Evolutionary conservation across 2,113 vertebrate genomes (phyloP), one percentile per base, ranked within the genome.

Genomic region (Hippocampus guttulatus): DNA sequence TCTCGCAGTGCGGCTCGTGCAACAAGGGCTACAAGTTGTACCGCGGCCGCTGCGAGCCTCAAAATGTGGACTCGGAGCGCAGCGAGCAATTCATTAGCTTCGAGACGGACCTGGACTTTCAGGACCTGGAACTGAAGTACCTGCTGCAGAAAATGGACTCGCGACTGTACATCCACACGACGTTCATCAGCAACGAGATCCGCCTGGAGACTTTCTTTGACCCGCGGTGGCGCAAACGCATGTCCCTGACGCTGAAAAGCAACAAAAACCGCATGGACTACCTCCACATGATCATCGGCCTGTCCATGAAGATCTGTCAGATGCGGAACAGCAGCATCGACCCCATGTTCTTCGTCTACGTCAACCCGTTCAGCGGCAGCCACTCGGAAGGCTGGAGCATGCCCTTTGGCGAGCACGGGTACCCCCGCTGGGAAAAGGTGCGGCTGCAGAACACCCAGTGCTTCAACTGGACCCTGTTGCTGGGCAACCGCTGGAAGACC

Each of bases 11-110:
- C 0, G 97, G 97, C 85, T 98, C 97, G 8, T 99, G 97, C 91
- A 99, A 99, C 95, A 98, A 98, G 91, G 97, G 97, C 90, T 99
- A 96, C 83, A 98, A 98, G 93, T 90, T 98, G 84, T 98, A 98
- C 80, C 93, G 96, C 0, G 97, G 97, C 21, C 97, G 96, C 81
- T 99, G 97, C 0, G 96, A 99, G 81, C 96, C 97, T 6, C 97
- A 98, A 92, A 99, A 99, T 1, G 97, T 99, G 88, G 97, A 99
- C 91, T 99, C 97, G 0, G 97, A 99, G 88, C 93, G 97, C 30
- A 99, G 97, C 0, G 97, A 99, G 93, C 96, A 99, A 91, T 99
- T 99, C 90, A 95, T 99, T 91, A 99, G 97, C 90, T 98, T 99
- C 18, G 97, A 99, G 90, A 99, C 97, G 0, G 97, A 99, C 89